Evolutionary conservation across 2,113 vertebrate genomes (phyloP), one percentile per base, ranked within the genome.

Genomic region (Cyprinodon tularosa): DNA sequence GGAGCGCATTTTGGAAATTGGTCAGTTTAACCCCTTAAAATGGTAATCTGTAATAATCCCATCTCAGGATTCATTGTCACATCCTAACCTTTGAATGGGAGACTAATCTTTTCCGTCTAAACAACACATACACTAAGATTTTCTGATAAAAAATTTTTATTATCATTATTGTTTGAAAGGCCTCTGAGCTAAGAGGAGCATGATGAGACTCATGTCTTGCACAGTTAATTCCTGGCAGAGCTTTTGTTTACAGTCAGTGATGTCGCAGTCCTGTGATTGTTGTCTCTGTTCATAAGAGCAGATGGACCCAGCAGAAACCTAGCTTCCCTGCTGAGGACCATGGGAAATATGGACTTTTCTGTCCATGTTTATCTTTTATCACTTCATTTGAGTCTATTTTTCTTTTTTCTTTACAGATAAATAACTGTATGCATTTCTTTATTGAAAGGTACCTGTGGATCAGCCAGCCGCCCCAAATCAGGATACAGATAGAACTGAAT

Each of bases 401-500:
- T 11, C 15, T 50, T 9, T 14, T 62, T 64, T 64, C 40, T 1
- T 10, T 10, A 64, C 1, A 39, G 38, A 39, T 37, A 17, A 9
- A 39, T 14, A 38, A 9, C 14, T 61, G 2, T 13, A 61, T 13
- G 22, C 11, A 3, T 15, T 57, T 57, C 50, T 9, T 57, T 57
- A 15, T n/a, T 9, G 17, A 1, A 0, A 22, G 10, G 68, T 71
- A 86, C 97, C 96, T 98, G 97, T 15, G 96, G 96, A 77, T 98
- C 97, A 47, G 95, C 85, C 10, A 98, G 94, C 10, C 95, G 94
- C 3, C 95, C 95, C 83, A 96, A 89, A 86, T 98, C 95, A 48
- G 97, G 97, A 77, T 97, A 97, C 78, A 98, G 94, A 90, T 98
- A 98, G 88, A 96, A 98, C 78, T 95, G 91, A 74, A 98, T 96